Evolutionary conservation across 2,888 invertebrate genomes (phyloP).

Genomic region (Apeira syringaria): DNA sequence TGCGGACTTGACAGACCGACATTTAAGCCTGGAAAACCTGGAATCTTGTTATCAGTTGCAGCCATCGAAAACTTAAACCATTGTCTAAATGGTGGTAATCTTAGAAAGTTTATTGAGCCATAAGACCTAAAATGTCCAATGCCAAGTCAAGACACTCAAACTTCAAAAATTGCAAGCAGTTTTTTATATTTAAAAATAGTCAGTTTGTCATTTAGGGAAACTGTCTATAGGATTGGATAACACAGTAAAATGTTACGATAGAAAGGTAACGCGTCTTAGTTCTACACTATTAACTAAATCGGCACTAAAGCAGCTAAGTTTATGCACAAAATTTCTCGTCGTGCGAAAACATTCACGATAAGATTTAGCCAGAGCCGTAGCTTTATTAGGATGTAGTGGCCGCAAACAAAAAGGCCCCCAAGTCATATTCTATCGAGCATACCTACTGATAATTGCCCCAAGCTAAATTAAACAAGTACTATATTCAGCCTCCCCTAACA

Average conservation of each 20-base stretch:
- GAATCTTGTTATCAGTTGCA: background rate
- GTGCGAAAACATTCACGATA: slow-evolving; percentile 4
- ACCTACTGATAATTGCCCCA: too few relatives aligned
- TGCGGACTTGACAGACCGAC: too few relatives aligned
- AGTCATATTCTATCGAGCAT: too few relatives aligned
- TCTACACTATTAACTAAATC: slow-evolving; percentile 18
- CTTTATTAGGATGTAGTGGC: background rate
- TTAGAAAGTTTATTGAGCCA: background rate
- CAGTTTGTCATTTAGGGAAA: background rate
- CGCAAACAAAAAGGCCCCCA: slow-evolving; percentile 1
- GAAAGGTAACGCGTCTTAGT: slow-evolving; percentile 2
- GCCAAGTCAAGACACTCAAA: slow-evolving; percentile 4
- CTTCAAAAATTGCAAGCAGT: background rate
- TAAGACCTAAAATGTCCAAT: background rate
- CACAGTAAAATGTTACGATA: slow-evolving; percentile 14
- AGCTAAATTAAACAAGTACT: too few relatives aligned
- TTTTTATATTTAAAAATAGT: background rate
- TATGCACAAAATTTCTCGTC: slow-evolving; percentile 18
- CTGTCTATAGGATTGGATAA: background rate
- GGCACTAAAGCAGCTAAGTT: slow-evolving; percentile 24
- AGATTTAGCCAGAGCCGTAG: background rate
- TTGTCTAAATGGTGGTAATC: background rate
- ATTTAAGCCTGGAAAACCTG: too few relatives aligned
- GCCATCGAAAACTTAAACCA: background rate
- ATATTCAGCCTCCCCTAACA: too few relatives aligned